Base-by-base conservation (phyloP, 2,113 vertebrate species). In the Sakesphorus luctuosus region DNA sequence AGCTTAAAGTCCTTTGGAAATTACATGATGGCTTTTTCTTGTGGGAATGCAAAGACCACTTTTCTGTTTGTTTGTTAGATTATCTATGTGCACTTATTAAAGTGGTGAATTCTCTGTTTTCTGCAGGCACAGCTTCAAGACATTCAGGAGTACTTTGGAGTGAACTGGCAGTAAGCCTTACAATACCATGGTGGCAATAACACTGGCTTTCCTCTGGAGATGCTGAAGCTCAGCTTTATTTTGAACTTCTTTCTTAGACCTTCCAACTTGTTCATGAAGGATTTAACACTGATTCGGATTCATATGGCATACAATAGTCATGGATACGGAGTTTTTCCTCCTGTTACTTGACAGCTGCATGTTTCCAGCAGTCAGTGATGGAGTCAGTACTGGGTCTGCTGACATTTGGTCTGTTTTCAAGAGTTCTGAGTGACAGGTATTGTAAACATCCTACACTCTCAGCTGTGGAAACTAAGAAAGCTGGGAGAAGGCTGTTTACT, bases 381-480 rank as follows among this genome's bases (percentile, higher is more conserved):
- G 94, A 91, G 63, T 66, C 55, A 62, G 21, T 76, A 26, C 13
- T 63, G 88, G 44, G 25, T 77, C 85, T 96, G 85, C 91, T 94
- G 94, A 73, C 73, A 40, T 33, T 59, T 94, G 90, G 56, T 94
- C 78, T 79, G 28, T 55, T 95, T 77, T 80, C 36, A n/a, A 96
- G 88, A 98, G 79, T 79, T 96, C 97, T 98, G 98, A 99, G 98
- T 59, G 97, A 97, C 98, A 99, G 98, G 98, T 97, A 98, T 94
- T 99, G 99, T 99, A 99, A 99, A 99, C 99, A 99, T 99, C 99
- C 99, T 99, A 99, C 99, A 99, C 99, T 99, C 99, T 99, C 99
- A 99, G 99, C 99, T 98, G 99, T 98, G 96, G 96, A 98, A 98
- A 97, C 92, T 98, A 97, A 98, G 92, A 98, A 98, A 98, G 99